phyloP scores from a whole-genome alignment of 2,888 invertebrate species.

The Netelia fuscicornis region DNA sequence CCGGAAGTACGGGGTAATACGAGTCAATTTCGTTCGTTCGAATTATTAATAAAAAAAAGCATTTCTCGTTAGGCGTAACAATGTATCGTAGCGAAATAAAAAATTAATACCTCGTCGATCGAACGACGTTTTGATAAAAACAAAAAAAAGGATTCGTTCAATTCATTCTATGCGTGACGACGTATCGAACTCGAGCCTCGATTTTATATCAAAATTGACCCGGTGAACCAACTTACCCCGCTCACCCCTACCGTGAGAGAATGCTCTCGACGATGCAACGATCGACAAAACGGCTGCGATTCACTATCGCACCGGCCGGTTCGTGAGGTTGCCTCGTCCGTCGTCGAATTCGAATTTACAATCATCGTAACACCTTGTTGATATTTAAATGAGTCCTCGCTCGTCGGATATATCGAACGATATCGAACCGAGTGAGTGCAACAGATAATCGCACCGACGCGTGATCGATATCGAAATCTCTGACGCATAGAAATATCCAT shows the following conservation, averaged over 20 bases:
- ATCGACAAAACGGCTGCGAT: conserved; percentile 3
- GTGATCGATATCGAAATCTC: conserved; percentile 51
- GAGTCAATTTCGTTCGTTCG: too few species aligned
- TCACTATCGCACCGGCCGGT: neutral
- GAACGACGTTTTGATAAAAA: too few species aligned
- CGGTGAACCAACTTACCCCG: too few species aligned
- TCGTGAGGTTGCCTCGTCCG: conserved; percentile 1
- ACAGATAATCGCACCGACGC: conserved; percentile 38
- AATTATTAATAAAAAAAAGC: too few species aligned
- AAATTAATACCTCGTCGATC: too few species aligned
- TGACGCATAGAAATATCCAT: neutral
- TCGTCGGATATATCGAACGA: neutral
- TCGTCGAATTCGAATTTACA: conserved; percentile 48
- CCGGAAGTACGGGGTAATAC: too few species aligned
- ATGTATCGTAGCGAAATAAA: too few species aligned
- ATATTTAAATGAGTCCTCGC: conserved; percentile 61
- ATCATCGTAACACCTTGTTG: conserved; percentile 60
- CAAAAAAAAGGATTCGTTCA: too few species aligned
- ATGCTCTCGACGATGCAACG: conserved; percentile 27
- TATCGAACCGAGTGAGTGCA: neutral
- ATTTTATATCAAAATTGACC: too few species aligned
- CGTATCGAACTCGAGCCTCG: too few species aligned
- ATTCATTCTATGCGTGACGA: too few species aligned
- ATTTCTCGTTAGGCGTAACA: too few species aligned
- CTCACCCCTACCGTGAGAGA: neutral